Evolutionary conservation across 1,140 invertebrate species (phyloP), one percentile per base, ranked within the genome.

Genomic region (Caligus rogercresseyi): DNA sequence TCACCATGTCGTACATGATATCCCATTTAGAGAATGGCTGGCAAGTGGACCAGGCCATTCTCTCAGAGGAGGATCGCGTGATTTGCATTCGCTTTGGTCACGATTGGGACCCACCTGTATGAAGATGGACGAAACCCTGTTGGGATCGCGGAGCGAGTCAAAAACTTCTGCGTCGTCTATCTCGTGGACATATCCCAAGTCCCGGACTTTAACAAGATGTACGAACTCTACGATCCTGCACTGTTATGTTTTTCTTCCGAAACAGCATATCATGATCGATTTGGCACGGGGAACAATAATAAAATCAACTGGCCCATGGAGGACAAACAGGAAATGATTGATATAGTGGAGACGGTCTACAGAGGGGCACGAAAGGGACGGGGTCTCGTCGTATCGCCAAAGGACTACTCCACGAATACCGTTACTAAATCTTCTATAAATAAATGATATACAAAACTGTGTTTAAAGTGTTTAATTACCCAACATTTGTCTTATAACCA

Each of bases 301-400:
- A 99, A 99, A 78, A 99, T 99, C 66, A 99, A 99, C 76, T 99
- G 96, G 96, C 86, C 94, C 0, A 78, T 99, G 54, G 93, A 97
- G 70, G 93, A 99, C 72, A 94, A 94, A 70, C 94, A 98, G 70
- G 96, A 99, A 78, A 95, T 98, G 86, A 94, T 98, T 67, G 96
- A 99, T 73, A 99, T 99, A n/a, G 80, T 98, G 23, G 96, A 99
- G 75, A 98, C 94, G 0, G 88, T 98, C 0, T 99, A 96, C 72
- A 76, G 95, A 65, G 96, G 96, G n/a, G 94, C 96, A 0, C 81
- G 96, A 56, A 99, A 99, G 80, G 95, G 96, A 16, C 77, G 95
- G 60, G 96, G 96, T 93, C 78, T 99, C 14, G 96, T 99, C 0
- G 90, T 98, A 0, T 98, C 95, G 26, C 96, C 96, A 0, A 98